Conservation (phyloP, 2,797 vertebrate genomes). For the Remorina albescens region DNA sequence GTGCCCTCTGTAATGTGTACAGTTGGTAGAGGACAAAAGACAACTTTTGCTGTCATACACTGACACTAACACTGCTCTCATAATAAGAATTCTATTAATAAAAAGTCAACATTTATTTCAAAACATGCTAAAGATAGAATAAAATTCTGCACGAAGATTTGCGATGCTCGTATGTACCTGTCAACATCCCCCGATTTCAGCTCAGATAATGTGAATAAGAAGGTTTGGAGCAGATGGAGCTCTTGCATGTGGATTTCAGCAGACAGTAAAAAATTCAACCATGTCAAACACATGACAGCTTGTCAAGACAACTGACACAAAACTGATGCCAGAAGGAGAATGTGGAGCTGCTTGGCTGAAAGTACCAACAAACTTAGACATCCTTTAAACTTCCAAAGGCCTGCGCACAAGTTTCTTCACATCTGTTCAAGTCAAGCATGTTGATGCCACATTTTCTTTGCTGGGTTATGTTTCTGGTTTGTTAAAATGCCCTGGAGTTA, state of each 20-base stretch:
- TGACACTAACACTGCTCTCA: not conserved
- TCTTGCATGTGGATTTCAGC: slow-evolving; percentile 9
- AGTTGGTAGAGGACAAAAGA: slow-evolving; percentile 6
- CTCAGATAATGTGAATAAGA: not conserved
- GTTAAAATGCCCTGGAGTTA: not conserved
- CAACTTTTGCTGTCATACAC: not conserved
- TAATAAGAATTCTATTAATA: not conserved
- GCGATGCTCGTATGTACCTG: not conserved
- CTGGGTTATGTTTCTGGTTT: not conserved
- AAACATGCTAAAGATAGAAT: not conserved
- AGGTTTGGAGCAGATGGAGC: not conserved
- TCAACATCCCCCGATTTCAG: not conserved
- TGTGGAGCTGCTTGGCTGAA: slow-evolving; percentile 21
- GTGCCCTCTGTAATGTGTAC: not conserved
- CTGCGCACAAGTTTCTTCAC: not conserved
- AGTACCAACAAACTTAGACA: slow-evolving; percentile 25
- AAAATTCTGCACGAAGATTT: not conserved
- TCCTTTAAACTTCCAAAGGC: not conserved
- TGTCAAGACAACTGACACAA: slow-evolving; percentile 29
- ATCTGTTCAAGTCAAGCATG: slow-evolving; percentile 6
- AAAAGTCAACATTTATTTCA: not conserved
- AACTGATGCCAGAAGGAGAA: slow-evolving; percentile 31
- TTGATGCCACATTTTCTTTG: not conserved
- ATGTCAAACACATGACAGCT: slow-evolving; percentile 19
- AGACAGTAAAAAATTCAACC: slow-evolving; percentile 17